Conservation (phyloP, 92 coral and sea anemone genomes). For the Paramuricea clavata region DNA sequence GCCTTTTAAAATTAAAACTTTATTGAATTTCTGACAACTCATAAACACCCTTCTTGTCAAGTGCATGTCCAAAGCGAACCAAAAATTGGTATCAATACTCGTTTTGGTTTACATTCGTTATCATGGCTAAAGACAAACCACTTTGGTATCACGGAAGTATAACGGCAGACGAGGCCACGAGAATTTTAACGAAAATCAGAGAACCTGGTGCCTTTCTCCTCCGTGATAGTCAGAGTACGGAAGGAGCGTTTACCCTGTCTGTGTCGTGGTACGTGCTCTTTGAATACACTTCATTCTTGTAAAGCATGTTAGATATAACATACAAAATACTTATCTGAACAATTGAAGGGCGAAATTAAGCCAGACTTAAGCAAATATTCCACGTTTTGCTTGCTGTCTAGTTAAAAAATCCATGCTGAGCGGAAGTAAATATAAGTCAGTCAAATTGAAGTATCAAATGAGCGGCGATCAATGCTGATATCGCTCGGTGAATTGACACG, state of each 20-base stretch:
- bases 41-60: no score
- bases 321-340: no score
- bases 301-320: no score
- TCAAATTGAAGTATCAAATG: no score
- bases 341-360: no score
- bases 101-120: not conserved
- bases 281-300: no score
- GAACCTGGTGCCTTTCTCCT: not conserved
- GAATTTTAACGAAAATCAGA: not conserved
- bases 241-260: not conserved
- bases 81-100: not conserved
- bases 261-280: not conserved
- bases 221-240: not conserved
- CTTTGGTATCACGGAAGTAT: not conserved
- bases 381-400: no score
- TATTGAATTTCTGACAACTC: not conserved
- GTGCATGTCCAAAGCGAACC: not conserved
- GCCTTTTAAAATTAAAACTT: not conserved
- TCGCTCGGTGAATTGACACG: no score
- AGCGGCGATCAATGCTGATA: no score
- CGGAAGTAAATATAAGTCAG: no score
- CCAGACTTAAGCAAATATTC: no score
- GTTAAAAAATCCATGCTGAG: no score
- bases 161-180: conserved; percentile 6
- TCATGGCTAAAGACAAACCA: not conserved